phyloP scores from a whole-genome alignment of 1,140 invertebrate species.

The Lasioglossum baleicum region DNA sequence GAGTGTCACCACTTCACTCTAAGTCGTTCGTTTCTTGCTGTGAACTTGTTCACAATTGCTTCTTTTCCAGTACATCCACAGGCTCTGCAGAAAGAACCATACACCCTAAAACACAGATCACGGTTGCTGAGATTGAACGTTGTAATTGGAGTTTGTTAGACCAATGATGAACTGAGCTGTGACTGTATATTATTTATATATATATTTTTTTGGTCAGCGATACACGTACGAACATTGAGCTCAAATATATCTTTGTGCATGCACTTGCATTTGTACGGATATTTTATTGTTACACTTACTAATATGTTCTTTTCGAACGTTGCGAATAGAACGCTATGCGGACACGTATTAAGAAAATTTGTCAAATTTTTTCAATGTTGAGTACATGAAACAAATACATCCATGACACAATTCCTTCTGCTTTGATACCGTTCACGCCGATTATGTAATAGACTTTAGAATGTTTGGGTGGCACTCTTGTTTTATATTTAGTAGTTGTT shows the following conservation, averaged over 20 bases:
- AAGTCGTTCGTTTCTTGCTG: slow-evolving; percentile 22
- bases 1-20: slow-evolving; percentile 45
- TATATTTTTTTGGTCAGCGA: not conserved
- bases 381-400: slow-evolving; percentile 3
- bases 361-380: not conserved
- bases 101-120: slow-evolving; percentile 49
- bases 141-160: not conserved
- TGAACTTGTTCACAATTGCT: slow-evolving; percentile 42
- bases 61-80: slow-evolving; percentile 54
- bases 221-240: not conserved
- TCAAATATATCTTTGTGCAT: not conserved
- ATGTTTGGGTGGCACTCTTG: not conserved
- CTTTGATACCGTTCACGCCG: slow-evolving; percentile 1
- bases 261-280: not conserved
- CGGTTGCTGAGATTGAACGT: not conserved
- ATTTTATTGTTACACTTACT: slow-evolving; percentile 8
- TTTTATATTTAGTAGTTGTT: slow-evolving; percentile 29
- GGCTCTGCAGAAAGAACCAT: slow-evolving; percentile 54
- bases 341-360: slow-evolving; percentile 3
- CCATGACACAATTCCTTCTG: slow-evolving; percentile 19
- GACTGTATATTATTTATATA: slow-evolving; percentile 1
- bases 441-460: slow-evolving; percentile 30
- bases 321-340: not conserved
- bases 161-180: slow-evolving; percentile 42
- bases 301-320: not conserved